Percentiles rank a stretch among this genome's conserved stretches.
Conservation (phyloP, 1,140 invertebrate species). For the Hylyphantes graminicola region DNA sequence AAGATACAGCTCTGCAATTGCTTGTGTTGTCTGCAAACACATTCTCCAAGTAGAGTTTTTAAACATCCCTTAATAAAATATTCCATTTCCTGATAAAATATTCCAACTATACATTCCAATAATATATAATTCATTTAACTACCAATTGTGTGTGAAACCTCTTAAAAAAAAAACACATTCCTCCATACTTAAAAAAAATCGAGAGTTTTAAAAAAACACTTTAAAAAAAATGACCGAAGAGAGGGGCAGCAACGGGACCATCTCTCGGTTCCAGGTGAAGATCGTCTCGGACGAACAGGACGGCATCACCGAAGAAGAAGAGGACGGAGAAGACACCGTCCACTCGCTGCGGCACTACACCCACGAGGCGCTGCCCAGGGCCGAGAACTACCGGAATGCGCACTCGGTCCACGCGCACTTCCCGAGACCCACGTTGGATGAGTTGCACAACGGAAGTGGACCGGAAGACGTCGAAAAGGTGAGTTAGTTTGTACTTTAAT, state of each 20-base stretch:
- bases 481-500: neutral
- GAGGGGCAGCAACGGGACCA: neutral
- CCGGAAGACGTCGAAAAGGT: slow-evolving; percentile 26
- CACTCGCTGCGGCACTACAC: slow-evolving; percentile 90
- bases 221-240: neutral
- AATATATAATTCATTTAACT: too few relatives aligned
- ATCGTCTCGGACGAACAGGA: neutral
- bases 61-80: too few relatives aligned
- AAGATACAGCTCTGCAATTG: too few relatives aligned
- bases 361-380: slow-evolving; percentile 86
- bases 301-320: neutral
- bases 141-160: too few relatives aligned
- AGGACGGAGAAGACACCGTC: slow-evolving; percentile 71
- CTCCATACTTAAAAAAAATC: too few relatives aligned
- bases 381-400: slow-evolving; percentile 95
- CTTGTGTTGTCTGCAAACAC: too few relatives aligned
- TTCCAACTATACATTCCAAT: too few relatives aligned
- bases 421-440: slow-evolving; percentile 89
- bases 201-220: too few relatives aligned
- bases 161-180: too few relatives aligned
- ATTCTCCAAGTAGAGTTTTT: too few relatives aligned
- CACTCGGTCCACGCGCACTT: slow-evolving; percentile 87
- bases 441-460: slow-evolving; percentile 77
- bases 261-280: slow-evolving; percentile 9
- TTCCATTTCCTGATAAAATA: too few relatives aligned